phyloP scores from a whole-genome alignment of 2,113 vertebrate genomes.

The Sorex fumeus region DNA sequence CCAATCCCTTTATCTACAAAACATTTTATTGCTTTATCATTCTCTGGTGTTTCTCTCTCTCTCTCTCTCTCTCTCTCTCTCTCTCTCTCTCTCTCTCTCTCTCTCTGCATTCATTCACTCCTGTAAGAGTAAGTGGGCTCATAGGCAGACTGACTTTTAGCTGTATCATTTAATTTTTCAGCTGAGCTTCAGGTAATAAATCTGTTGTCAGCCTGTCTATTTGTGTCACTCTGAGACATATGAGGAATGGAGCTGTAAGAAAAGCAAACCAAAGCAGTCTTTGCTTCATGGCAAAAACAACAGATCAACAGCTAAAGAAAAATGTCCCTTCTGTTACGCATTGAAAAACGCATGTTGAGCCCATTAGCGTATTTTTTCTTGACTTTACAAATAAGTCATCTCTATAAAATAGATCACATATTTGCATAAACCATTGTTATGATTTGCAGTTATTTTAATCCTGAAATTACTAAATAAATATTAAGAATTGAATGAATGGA shows the following conservation, averaged over 20 bases:
- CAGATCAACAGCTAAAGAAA: constrained; percentile 75
- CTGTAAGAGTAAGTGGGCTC: constrained; percentile 25
- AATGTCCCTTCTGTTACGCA: constrained; percentile 17
- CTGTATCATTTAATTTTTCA: constrained; percentile 86
- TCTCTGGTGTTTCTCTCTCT: constrained; percentile 2
- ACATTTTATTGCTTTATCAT: constrained; percentile 43
- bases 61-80: neutral
- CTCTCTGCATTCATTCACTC: neutral
- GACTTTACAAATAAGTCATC: neutral
- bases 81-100: no score
- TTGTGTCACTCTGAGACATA: constrained; percentile 78
- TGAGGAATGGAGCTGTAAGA: constrained; percentile 72
- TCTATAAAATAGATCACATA: neutral
- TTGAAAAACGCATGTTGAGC: neutral
- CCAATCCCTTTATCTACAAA: constrained; percentile 46
- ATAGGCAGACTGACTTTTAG: constrained; percentile 58
- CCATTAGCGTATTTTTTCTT: neutral
- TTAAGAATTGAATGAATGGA: neutral
- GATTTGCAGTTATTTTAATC: constrained; percentile 28
- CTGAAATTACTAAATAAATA: constrained; percentile 43
- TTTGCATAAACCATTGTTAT: neutral
- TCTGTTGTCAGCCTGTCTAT: constrained; percentile 79
- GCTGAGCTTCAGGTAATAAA: constrained; percentile 79
- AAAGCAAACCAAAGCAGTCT: constrained; percentile 76
- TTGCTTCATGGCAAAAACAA: constrained; percentile 74